Conservation (phyloP, 2,797 vertebrate species). For the Ammospiza maritima region DNA sequence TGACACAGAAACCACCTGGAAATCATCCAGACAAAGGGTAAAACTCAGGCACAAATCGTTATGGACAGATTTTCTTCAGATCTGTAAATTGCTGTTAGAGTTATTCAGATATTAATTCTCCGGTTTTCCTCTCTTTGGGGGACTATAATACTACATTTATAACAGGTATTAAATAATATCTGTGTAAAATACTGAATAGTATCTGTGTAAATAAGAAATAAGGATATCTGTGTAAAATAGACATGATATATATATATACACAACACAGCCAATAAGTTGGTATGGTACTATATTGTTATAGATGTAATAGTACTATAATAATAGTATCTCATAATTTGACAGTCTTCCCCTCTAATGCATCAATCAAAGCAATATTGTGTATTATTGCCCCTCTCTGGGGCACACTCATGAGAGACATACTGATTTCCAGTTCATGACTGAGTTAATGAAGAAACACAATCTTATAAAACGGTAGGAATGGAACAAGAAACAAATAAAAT, state of each 20-base stretch:
- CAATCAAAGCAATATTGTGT: not conserved
- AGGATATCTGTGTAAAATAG: not conserved
- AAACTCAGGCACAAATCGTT: not conserved
- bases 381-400: not conserved
- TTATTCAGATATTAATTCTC: not conserved
- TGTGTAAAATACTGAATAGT: not conserved
- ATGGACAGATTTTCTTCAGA: not conserved
- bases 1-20: not conserved
- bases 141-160: not conserved
- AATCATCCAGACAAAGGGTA: not conserved
- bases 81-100: not conserved
- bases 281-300: not conserved
- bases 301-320: not conserved
- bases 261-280: not conserved
- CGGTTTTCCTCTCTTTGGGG: not conserved
- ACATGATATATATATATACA: not conserved
- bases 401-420: not conserved
- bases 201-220: not conserved
- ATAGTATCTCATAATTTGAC: not conserved
- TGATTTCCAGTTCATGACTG: not conserved
- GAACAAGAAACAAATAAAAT: not conserved
- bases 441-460: slow-evolving; percentile 6
- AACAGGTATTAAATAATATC: not conserved
- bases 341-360: not conserved
- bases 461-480: not conserved